Evolutionary conservation across 2,888 invertebrate species (phyloP), one percentile per base, ranked within the genome.

Genomic region (Eulithis testata): DNA sequence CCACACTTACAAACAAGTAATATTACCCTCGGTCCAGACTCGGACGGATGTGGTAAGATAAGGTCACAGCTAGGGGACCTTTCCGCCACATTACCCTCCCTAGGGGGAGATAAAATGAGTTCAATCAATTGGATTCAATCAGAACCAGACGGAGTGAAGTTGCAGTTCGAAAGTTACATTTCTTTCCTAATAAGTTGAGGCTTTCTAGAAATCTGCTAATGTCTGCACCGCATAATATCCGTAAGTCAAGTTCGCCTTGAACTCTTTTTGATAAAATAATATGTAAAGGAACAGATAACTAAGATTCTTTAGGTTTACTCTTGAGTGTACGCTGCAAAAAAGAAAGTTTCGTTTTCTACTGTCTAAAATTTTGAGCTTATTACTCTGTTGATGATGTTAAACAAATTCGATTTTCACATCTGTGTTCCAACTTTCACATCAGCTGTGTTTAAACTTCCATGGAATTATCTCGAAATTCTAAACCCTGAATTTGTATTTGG

Each of bases 101-200:
- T 37, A 14, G 27, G 11, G 55, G 51, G 44, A 43, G 14, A 43
- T 12, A 36, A 50, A 37, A 31, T 51, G 63, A 40, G 44, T 47
- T 63, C 66, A 63, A 59, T 63, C 63, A 56, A 56, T 66, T 56
- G 60, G 52, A 63, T 63, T 63, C 66, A 66, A 66, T 66, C 66
- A 60, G 51, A 44, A 45, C 54, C 51, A 51, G 56, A 58, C 27
- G 45, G 27, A 55, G 45, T 58, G 51, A 51, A 51, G 44, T 51
- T 62, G 37, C 31, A 31, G 1, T 51, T 45, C 5, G 27, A 43
- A 27, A 49, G 40, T 54, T 49, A 40, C 21, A 21, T 21, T 40
- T 58, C 14, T 50, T 40, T 31, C 8, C 7, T 27, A 27, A 21
- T 11, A 49, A 11, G 11, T n/a, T 4, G n/a, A n/a, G n/a, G 44